A percentile compares a stretch with the other conserved stretches of the same genome.
Conservation (phyloP, 35 echinoderm and acorn worm genomes). For the Holothuria glaberrima region DNA sequence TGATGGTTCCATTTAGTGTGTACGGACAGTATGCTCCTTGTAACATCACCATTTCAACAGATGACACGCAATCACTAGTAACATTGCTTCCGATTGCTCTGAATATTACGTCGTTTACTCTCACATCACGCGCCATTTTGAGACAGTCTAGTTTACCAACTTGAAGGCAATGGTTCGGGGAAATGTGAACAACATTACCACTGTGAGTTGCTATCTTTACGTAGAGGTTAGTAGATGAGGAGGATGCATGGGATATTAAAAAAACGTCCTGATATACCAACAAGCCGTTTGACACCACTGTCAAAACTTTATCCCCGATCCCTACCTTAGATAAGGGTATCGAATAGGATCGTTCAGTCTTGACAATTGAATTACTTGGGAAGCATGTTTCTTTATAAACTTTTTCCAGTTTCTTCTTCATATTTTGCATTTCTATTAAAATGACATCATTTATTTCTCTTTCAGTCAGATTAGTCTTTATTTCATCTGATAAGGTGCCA, state of each 20-base stretch:
- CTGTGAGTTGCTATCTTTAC: background rate
- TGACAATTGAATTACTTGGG: background rate
- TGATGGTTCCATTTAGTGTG: background rate
- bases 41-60: background rate
- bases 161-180: background rate
- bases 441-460: background rate
- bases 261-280: background rate
- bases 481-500: too few relatives aligned
- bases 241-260: background rate
- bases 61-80: background rate
- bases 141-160: background rate
- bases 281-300: background rate
- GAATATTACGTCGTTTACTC: background rate
- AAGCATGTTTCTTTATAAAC: background rate
- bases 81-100: background rate
- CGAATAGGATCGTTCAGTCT: background rate
- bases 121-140: background rate
- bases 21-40: conserved; percentile 11
- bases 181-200: background rate
- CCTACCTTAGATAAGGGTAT: background rate
- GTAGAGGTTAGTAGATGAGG: background rate
- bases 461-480: background rate
- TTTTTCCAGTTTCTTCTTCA: background rate
- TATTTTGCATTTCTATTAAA: background rate
- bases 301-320: conserved; percentile 7